phyloP scores from a whole-genome alignment of 2,797 vertebrate genomes.

The Aphelocoma californica region DNA sequence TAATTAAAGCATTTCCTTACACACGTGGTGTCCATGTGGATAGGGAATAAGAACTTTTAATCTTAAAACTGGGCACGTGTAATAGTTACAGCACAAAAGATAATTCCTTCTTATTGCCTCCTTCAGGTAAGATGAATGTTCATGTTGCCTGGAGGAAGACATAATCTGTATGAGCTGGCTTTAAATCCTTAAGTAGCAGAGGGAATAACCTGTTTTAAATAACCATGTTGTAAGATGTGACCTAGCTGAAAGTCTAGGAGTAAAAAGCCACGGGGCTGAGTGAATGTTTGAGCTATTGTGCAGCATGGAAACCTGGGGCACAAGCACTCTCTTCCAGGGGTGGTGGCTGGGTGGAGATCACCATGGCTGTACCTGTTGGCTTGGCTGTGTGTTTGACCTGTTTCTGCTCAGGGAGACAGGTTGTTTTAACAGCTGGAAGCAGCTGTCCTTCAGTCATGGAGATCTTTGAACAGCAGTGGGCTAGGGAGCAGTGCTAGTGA shows the following conservation, averaged over 20 bases:
- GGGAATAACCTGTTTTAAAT: constrained; percentile 18
- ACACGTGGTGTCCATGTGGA: constrained; percentile 60
- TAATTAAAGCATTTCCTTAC: constrained; percentile 61
- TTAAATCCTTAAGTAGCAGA: neutral
- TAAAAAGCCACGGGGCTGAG: neutral
- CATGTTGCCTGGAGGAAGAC: neutral
- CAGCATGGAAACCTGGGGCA: neutral
- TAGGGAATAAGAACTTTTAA: neutral
- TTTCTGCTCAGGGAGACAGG: neutral
- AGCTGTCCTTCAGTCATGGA: neutral
- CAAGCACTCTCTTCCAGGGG: neutral
- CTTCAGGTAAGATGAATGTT: constrained; percentile 15
- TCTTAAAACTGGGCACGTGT: neutral
- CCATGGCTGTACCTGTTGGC: no score
- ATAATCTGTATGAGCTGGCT: neutral
- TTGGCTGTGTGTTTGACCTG: neutral
- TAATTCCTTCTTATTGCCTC: neutral
- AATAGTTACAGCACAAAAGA: neutral
- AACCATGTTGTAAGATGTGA: neutral
- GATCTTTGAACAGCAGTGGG: neutral
- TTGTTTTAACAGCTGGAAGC: neutral
- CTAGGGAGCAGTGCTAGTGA: neutral
- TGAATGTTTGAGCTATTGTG: neutral
- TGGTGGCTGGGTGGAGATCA: neutral
- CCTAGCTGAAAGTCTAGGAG: neutral